phyloP scores from a whole-genome alignment of 2,888 invertebrate species.

The Dynastes maya region DNA sequence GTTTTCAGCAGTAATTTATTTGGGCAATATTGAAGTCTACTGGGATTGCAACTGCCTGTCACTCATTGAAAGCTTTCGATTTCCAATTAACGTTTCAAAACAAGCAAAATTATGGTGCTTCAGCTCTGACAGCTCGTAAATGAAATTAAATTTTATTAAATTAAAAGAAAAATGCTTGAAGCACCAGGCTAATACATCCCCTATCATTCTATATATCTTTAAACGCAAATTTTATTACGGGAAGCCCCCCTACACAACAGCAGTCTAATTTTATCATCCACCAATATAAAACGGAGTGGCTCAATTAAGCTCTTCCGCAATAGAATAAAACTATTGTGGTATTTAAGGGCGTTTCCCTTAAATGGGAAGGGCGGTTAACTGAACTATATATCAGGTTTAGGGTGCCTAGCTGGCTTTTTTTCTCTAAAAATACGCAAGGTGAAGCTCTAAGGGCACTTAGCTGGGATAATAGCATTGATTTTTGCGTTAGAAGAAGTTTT shows the following conservation, averaged over 20 bases:
- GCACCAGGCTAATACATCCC: not conserved
- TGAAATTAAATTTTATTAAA: too few species aligned
- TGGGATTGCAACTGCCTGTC: too few species aligned
- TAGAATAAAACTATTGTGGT: not conserved
- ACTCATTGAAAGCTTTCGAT: too few species aligned
- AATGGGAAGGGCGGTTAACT: constrained; percentile 11
- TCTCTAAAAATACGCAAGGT: not conserved
- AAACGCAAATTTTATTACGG: too few species aligned
- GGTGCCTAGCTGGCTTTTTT: not conserved
- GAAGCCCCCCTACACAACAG: too few species aligned
- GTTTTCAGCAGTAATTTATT: too few species aligned
- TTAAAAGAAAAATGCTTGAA: too few species aligned
- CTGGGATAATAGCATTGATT: not conserved
- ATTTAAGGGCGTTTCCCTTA: not conserved
- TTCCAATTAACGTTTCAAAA: too few species aligned
- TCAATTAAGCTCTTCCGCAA: not conserved
- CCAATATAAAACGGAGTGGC: not conserved
- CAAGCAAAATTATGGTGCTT: too few species aligned
- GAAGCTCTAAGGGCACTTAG: not conserved
- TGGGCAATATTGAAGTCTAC: too few species aligned
- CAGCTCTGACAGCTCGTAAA: too few species aligned
- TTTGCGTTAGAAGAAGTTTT: not conserved
- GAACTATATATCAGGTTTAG: constrained; percentile 14
- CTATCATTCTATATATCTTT: not conserved
- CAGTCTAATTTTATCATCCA: too few species aligned